Evolutionary conservation across 2,797 vertebrate species (phyloP), one percentile per base, ranked within the genome.

Genomic region (Acipenser transmontanus): DNA sequence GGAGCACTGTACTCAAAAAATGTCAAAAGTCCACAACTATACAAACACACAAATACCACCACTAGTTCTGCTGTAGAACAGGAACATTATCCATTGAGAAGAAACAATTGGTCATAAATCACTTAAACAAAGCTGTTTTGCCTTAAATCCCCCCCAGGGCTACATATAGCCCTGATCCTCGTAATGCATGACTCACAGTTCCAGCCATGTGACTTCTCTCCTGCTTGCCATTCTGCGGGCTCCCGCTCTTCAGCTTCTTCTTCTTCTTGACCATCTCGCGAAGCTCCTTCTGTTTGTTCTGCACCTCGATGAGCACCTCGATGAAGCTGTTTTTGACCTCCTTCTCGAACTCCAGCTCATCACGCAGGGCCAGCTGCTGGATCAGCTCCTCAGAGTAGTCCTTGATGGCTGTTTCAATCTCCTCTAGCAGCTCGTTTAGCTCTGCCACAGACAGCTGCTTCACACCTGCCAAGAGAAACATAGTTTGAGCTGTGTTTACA

Each of bases 311-410:
- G 70, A 99, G 89, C 76, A 96, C 88, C 67, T 96, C 98, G 82
- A 99, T 99, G 84, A 99, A 99, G 77, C 94, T 94, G 89, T 99
- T 99, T 85, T 99, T 98, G 79, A 99, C 96, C 87, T 99, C 97
- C 79, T 99, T 99, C 72, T 99, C 97, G 64, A 97, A 99, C 72
- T 99, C 97, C 68, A 97, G 87, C 70, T 99, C 97, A 47, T 99
- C 97, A 65, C 97, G 80, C 71, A 95, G 80, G n/a, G 96, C 97
- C 84, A 99, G 76, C 71, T 96, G 96, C 76, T 95, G 93, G 11
- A 99, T 94, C 74, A 99, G 85, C 80, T 98, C 97, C 71, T 99
- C 96, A 0, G 96, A 98, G 82, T 89, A 98, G 74, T 93, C 87
- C 63, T 94, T 92, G 71, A 97, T 97, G 80, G 95, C 88, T 0